phyloP scores from a whole-genome alignment of 2,113 vertebrate species.

The Esox niger region DNA sequence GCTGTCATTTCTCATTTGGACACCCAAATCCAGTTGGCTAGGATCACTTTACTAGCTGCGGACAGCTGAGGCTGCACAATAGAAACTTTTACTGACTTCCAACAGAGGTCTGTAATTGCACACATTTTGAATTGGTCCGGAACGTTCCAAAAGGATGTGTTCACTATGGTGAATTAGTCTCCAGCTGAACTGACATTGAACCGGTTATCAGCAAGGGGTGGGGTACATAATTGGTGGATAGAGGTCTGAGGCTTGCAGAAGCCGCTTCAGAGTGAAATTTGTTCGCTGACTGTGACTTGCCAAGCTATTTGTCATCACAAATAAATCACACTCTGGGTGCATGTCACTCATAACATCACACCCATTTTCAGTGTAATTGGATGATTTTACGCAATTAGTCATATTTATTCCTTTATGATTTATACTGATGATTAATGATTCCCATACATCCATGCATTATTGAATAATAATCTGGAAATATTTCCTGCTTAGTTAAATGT shows the following conservation, averaged over 20 bases:
- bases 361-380: too few relatives aligned
- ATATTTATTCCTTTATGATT: too few relatives aligned
- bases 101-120: conserved; percentile 51
- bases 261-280: not conserved
- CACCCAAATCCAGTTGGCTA: conserved; percentile 55
- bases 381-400: too few relatives aligned
- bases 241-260: not conserved
- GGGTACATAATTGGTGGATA: conserved; percentile 17
- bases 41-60: conserved; percentile 38
- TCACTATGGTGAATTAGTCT: conserved; percentile 60
- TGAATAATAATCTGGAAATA: too few relatives aligned
- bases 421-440: too few relatives aligned
- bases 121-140: conserved; percentile 55
- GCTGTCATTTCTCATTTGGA: conserved; percentile 55
- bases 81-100: conserved; percentile 52
- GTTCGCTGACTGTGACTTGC: not conserved
- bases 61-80: conserved; percentile 60
- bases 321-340: not conserved
- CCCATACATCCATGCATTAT: too few relatives aligned
- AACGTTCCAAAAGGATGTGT: conserved; percentile 53
- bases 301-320: too few relatives aligned
- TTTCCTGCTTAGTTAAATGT: too few relatives aligned
- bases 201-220: conserved; percentile 54
- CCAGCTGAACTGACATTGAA: conserved; percentile 70
- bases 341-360: too few relatives aligned